Base-by-base conservation (phyloP, 2,888 invertebrate genomes). In the Drosophila cognata region DNA sequence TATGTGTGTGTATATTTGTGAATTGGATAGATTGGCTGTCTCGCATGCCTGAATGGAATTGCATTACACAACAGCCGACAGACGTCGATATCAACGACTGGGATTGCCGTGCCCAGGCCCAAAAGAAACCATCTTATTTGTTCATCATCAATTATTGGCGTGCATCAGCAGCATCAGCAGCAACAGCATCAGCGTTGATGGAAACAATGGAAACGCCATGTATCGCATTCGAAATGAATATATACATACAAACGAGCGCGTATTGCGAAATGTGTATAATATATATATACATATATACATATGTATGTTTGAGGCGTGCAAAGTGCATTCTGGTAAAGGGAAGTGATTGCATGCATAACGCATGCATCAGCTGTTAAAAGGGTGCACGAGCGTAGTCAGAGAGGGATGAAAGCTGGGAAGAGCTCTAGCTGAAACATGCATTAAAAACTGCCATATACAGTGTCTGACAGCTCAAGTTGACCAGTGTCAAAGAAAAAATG, bases 81-180 rank as follows among this genome's bases (percentile, higher is more conserved):
- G 62, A 75, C 73, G 71, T 74, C 64, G 70, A 69, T 70, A 71
- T 71, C 62, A 50, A 56, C 71, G 71, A 61, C 58, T 56, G 71
- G 56, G 71, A 71, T 55, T 71, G 71, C 64, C 80, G 59, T 57
- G 61, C 62, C 60, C 61, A 38, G 18, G 38, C 41, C 84, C 86
- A 66, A 83, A 82, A 82, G 82, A 85, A 89, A 82, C 85, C 90
- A 89, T 90, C 89, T 89, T 88, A 89, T 89, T 88, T 90, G 89
- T 85, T 88, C 89, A 89, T 88, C 89, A 89, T 89, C 89, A 89
- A 89, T 89, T 89, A 89, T 89, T 90, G 88, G 88, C 81, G 82
- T 85, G 89, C 88, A 89, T 85, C 84, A 81, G 43, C 43, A 43
- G 63, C 77, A 79, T 85, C 84, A 81, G 21, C 46, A 46, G 64